Conservation (phyloP, 2,113 vertebrate genomes). For the Athene cunicularia region DNA sequence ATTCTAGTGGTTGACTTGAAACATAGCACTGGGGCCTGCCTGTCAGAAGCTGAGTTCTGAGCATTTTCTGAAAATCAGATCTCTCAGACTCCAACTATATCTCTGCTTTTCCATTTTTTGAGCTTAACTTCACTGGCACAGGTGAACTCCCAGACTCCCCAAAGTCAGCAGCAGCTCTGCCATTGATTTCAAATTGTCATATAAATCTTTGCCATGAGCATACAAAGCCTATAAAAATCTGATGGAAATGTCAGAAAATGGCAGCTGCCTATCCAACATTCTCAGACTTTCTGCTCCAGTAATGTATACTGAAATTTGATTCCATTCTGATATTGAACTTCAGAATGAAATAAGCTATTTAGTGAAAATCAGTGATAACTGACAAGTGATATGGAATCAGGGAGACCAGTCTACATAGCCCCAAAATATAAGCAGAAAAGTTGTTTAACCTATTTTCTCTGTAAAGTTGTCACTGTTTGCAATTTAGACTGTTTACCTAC, state of each 20-base stretch:
- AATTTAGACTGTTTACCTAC: constrained; percentile 20
- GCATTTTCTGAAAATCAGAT: background rate
- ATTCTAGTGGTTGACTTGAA: background rate
- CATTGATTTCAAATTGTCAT: constrained; percentile 22
- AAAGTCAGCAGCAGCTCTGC: background rate
- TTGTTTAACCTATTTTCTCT: background rate
- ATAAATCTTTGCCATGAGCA: background rate
- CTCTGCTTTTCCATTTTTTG: background rate
- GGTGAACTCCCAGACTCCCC: background rate
- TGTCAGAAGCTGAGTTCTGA: background rate
- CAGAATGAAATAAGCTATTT: background rate
- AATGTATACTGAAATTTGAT: background rate
- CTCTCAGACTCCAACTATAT: background rate
- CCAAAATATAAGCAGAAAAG: background rate
- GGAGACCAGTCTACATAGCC: background rate
- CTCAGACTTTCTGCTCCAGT: background rate
- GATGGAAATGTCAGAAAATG: background rate
- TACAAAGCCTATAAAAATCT: background rate
- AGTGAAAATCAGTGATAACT: background rate
- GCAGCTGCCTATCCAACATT: background rate
- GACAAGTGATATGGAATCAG: background rate
- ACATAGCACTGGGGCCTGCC: background rate
- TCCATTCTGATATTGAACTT: background rate
- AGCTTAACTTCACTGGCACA: background rate
- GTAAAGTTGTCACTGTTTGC: background rate